Evolutionary conservation across 2,113 vertebrate species (phyloP).

Genomic region (Oryzias melastigma): DNA sequence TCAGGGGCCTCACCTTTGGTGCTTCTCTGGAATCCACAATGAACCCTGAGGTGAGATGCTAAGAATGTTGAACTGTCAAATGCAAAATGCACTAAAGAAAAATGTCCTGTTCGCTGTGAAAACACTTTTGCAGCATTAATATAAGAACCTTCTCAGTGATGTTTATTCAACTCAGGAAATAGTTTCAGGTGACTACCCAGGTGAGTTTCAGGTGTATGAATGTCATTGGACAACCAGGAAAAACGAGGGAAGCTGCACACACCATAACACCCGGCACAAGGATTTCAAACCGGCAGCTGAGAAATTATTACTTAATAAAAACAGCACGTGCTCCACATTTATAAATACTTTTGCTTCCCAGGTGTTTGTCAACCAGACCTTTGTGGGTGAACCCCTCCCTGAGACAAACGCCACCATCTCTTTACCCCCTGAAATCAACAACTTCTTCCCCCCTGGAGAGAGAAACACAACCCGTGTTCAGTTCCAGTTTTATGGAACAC

Average conservation of each 20-base stretch:
- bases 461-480: slow-evolving; percentile 76
- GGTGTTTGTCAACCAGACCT: slow-evolving; percentile 71
- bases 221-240: background rate
- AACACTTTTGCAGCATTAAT: background rate
- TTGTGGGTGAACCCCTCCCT: slow-evolving; percentile 41
- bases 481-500: slow-evolving; percentile 84
- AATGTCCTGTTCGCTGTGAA: background rate
- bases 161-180: background rate
- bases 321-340: no score
- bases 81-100: background rate
- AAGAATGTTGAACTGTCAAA: background rate
- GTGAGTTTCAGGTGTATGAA: background rate
- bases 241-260: background rate
- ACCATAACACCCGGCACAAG: slow-evolving; percentile 6
- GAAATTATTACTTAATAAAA: no score
- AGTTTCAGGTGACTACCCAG: background rate
- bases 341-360: slow-evolving; percentile 46
- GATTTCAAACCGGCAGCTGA: no score
- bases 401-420: slow-evolving; percentile 75
- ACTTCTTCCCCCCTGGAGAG: slow-evolving; percentile 49
- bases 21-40: slow-evolving; percentile 54
- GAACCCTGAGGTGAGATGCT: slow-evolving; percentile 75
- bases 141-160: background rate
- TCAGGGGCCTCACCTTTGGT: slow-evolving; percentile 82
- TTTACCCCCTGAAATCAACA: slow-evolving; percentile 76